Evolutionary conservation across 2,113 vertebrate genomes (phyloP), one percentile per base, ranked within the genome.

Genomic region (Acanthochromis polyacanthus): DNA sequence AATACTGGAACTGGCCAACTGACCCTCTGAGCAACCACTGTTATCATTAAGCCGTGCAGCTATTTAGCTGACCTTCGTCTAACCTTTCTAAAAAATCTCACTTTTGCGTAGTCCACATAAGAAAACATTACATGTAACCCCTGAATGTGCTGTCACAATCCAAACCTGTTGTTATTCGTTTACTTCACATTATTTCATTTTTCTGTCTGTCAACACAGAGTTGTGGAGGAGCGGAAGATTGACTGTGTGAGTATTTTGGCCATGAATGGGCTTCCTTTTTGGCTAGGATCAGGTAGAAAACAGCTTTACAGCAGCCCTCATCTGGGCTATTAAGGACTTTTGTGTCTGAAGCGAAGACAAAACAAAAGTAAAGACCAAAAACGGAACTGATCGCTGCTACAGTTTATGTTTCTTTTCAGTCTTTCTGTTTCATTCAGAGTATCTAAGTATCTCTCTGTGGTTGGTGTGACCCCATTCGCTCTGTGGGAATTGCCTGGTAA

Each of bases 51-150:
- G 74, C 63, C 78, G 68, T 89, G 90, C 79, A 78, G 78, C 67
- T 81, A 88, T 90, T 89, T 74, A 20, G 68, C 56, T 88, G 91
- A 93, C 93, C 92, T 89, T 73, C 4, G 57, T 40, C 64, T 93
- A 70, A 95, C 93, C 93, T 74, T 50, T 6, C 63, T 64, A 71
- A 86, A 90, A 87, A 55, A 73, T 83, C 62, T 70, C 69, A 12
- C 70, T 78, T 72, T 72, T 70, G 81, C 67, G 23, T 5, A 38
- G 16, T 78, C 46, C 51, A 48, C 74, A 57, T 1, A 62, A 71
- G 70, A 58, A 88, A 62, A 76, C 62, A 56, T 36, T 48, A 73
- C 22, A 65, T 6, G 32, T 67, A 38, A 65, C 23, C 46, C 55
- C 66, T 50, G 56, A 75, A 50, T 28, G 85, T 43, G 38, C 32